Percentiles rank a stretch among this genome's conserved stretches.
These are phyloP conservation scores for Drosophila atripex DNA, from an alignment of 2,888 invertebrate genomes.

Conservation along the genomic window DNA sequence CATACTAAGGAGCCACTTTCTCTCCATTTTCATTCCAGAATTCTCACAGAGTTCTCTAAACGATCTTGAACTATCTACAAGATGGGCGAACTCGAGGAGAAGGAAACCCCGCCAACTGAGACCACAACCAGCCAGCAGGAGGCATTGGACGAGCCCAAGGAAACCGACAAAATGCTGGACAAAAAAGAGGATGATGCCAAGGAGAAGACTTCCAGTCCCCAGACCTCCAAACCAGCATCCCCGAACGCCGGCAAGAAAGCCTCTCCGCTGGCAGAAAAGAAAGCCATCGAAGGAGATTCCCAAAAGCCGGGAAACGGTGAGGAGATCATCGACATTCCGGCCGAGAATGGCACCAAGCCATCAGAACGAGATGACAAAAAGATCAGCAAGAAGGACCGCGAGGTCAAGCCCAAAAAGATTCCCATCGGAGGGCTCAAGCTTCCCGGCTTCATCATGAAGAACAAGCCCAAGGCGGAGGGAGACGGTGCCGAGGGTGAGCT, in stretches of 20 bases:
- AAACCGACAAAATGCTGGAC: conserved; percentile 84
- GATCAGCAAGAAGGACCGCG: conserved; percentile 87
- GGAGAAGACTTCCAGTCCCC: conserved; percentile 68
- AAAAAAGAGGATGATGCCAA: conserved; percentile 72
- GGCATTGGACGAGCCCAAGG: conserved; percentile 82
- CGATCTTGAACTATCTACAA: conserved; percentile 13
- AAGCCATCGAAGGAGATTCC: conserved; percentile 18
- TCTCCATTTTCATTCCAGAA: conserved; percentile 45
- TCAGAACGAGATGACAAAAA: conserved; percentile 76
- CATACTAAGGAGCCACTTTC: conserved; percentile 12
- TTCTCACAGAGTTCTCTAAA: conserved; percentile 62
- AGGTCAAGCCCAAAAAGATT: conserved; percentile 92
- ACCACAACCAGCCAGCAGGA: conserved; percentile 76
- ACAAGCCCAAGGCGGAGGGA: conserved; percentile 89
- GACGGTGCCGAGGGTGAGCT: conserved; percentile 84
- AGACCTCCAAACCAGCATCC: conserved; percentile 71
- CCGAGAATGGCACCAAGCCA: conserved; percentile 64
- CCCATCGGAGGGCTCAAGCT: conserved; percentile 95
- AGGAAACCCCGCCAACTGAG: conserved; percentile 82
- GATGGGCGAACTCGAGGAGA: conserved; percentile 84
- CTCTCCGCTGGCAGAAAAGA: conserved; percentile 37
- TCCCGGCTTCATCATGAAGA: conserved; percentile 92
- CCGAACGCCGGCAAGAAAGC: conserved; percentile 72
- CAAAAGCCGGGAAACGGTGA: conserved; percentile 69
- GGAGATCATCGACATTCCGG: conserved; percentile 82